A percentile compares a stretch with the other conserved stretches of the same genome.
These are phyloP conservation scores for Taeniopygia guttata DNA, from an alignment of 2,797 vertebrate species.

Conservation along the genomic window DNA sequence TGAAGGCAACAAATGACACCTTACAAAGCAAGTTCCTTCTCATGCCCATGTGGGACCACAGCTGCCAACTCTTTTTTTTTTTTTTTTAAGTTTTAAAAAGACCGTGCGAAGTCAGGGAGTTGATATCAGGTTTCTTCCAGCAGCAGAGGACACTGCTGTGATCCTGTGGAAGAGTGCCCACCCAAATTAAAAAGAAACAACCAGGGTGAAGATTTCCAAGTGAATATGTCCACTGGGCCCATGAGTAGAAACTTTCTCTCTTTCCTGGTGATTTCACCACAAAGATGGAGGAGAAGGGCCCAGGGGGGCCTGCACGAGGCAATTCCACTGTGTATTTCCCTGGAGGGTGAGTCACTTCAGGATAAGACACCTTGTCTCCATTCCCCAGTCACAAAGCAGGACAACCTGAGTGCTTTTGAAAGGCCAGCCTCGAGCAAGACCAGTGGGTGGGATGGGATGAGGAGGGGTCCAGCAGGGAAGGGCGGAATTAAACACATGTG, in stretches of 20 bases:
- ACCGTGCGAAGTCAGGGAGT: rapidly evolving
- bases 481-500: rapidly evolving
- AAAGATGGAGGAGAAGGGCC: neutral
- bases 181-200: neutral
- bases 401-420: neutral
- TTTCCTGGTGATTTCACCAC: neutral
- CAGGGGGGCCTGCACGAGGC: neutral
- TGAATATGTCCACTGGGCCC: neutral
- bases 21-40: neutral
- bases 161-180: neutral
- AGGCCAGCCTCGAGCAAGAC: neutral
- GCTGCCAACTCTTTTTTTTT: neutral
- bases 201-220: neutral
- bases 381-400: neutral
- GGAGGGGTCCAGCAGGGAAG: neutral
- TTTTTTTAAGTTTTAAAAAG: neutral
- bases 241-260: neutral
- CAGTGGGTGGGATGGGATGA: neutral
- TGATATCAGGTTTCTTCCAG: neutral
- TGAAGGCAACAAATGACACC: too few relatives aligned
- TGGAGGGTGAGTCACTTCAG: neutral
- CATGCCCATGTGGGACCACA: neutral
- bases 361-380: neutral
- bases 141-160: neutral
- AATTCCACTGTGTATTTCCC: neutral